Percentiles rank a stretch among this genome's conserved stretches.
Evolutionary conservation across 1,140 invertebrate species (phyloP).

Genomic region (Cyclina sinensis): DNA sequence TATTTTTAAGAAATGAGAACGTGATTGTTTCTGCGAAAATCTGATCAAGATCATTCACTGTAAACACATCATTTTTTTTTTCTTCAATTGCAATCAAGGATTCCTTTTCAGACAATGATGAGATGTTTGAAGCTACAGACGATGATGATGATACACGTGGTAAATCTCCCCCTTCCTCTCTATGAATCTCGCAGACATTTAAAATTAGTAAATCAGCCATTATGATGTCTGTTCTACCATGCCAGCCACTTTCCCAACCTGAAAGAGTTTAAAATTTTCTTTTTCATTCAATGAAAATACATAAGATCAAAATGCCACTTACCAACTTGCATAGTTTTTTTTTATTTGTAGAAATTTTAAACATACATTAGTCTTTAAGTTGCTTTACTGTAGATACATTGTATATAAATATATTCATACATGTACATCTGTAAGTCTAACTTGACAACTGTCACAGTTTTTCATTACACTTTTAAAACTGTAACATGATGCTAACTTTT

Average conservation of each 20-base stretch:
- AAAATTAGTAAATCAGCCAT: constrained; percentile 22
- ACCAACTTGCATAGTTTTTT: constrained; percentile 13
- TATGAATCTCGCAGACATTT: constrained; percentile 19
- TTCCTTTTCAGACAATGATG: constrained; percentile 2
- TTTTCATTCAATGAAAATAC: constrained; percentile 15
- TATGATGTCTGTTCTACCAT: constrained; percentile 41
- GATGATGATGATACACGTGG: constrained; percentile 9
- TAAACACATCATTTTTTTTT: background rate
- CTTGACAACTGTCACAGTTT: constrained; percentile 11
- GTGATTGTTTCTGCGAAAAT: constrained; percentile 40
- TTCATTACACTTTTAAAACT: constrained; percentile 15
- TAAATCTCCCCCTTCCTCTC: background rate
- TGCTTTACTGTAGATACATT: constrained; percentile 8
- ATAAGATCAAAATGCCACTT: constrained; percentile 13
- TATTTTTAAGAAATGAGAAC: constrained; percentile 45
- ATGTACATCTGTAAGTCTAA: constrained; percentile 1
- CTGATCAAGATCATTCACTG: background rate
- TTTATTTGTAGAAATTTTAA: constrained; percentile 16
- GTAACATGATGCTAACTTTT: constrained; percentile 13
- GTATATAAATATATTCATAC: constrained; percentile 1
- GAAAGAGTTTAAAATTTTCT: constrained; percentile 17
- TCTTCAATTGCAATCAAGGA: constrained; percentile 34
- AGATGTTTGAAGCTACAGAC: background rate
- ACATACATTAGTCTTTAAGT: constrained; percentile 14
- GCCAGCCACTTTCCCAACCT: constrained; percentile 40